Evolutionary conservation across 2,113 vertebrate species (phyloP).

Genomic region (Platycercus adscitus): DNA sequence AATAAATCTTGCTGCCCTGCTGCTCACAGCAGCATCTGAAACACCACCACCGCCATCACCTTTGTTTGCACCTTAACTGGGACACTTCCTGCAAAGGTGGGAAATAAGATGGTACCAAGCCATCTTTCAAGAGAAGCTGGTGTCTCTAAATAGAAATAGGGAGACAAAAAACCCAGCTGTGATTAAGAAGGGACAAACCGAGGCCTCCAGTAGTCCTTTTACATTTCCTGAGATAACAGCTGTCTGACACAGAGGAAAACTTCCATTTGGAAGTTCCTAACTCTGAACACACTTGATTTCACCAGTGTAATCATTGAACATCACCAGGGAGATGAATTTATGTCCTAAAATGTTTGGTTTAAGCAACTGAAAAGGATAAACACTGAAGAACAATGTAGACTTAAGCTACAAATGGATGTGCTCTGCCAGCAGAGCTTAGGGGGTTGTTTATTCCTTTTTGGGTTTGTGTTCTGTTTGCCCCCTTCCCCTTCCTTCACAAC

Average conservation of each 20-base stretch:
- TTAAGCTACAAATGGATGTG: background rate
- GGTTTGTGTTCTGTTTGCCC: background rate
- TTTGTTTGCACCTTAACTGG: background rate
- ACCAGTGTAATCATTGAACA: background rate
- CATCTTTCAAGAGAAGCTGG: background rate
- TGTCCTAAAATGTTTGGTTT: background rate
- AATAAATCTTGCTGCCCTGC: background rate
- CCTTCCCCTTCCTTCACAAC: background rate
- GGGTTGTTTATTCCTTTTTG: background rate
- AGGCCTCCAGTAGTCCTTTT: background rate
- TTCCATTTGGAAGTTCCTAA: background rate
- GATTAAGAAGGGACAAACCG: background rate
- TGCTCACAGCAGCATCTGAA: background rate
- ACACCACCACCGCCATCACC: background rate
- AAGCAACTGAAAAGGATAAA: background rate
- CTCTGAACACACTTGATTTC: background rate
- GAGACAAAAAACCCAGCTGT: background rate
- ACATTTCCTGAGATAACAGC: background rate
- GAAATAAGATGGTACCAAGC: background rate
- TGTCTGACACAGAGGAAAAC: background rate
- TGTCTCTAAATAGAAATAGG: background rate
- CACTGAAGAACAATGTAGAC: background rate
- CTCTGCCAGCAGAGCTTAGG: background rate
- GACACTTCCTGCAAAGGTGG: background rate
- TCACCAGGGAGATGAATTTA: background rate